These are phyloP conservation scores for Hyla sarda DNA, from an alignment of 2,113 vertebrate genomes.

Conservation along the genomic window DNA sequence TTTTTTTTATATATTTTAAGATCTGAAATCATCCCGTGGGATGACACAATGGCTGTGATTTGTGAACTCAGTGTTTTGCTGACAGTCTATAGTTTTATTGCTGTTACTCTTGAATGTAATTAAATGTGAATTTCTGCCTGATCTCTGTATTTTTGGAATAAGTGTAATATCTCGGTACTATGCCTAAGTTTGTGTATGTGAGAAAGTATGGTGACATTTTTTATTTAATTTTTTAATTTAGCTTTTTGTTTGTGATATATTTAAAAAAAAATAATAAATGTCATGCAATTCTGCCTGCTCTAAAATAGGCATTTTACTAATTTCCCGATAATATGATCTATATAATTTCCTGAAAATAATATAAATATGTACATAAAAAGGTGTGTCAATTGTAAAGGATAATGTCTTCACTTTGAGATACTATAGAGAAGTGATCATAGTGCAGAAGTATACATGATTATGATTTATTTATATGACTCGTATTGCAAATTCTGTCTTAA, in stretches of 20 bases:
- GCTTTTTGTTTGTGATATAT: not conserved
- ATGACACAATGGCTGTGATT: not conserved
- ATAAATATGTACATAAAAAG: not conserved
- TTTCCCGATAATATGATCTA: no score
- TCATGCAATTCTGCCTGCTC: not conserved
- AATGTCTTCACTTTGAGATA: not conserved
- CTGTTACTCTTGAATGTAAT: slow-evolving; percentile 13
- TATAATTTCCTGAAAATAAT: no score
- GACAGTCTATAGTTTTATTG: not conserved
- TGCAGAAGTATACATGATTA: no score
- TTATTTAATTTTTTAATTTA: not conserved
- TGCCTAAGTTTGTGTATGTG: not conserved
- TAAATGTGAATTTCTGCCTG: slow-evolving; percentile 20
- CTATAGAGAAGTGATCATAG: no score
- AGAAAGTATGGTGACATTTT: not conserved
- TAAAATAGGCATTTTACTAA: not conserved
- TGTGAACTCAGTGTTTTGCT: not conserved
- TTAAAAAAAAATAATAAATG: no score
- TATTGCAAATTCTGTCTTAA: no score
- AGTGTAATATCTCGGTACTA: not conserved
- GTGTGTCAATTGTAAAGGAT: not conserved
- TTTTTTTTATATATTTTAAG: not conserved
- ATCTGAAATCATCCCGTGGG: not conserved
- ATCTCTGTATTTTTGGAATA: not conserved
- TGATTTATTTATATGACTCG: no score